Percentiles rank a stretch among this genome's conserved stretches.
These are phyloP conservation scores for Cheirogaleus major DNA, from an alignment of 2,797 vertebrate species.

Conservation along the genomic window DNA sequence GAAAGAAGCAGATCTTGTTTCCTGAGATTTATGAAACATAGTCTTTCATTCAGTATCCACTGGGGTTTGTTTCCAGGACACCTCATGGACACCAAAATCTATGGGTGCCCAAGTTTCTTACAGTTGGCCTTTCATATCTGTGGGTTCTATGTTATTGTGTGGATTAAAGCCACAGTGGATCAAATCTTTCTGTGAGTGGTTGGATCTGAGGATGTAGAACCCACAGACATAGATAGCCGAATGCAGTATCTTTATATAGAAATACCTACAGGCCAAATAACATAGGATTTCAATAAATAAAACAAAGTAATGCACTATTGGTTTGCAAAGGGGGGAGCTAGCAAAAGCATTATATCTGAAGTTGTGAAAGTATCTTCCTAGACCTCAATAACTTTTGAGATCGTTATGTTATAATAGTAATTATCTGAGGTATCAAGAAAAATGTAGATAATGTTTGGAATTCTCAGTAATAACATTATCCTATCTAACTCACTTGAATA, in stretches of 20 bases:
- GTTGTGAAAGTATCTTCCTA: neutral
- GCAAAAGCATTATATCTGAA: neutral
- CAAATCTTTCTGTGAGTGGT: neutral
- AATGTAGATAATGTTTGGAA: neutral
- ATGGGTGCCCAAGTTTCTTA: neutral
- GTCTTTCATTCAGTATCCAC: neutral
- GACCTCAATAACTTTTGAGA: neutral
- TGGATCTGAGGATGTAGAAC: neutral
- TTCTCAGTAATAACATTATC: neutral
- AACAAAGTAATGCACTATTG: neutral
- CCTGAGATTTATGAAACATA: neutral
- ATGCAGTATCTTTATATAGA: neutral
- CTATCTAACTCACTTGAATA: neutral
- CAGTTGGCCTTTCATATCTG: neutral
- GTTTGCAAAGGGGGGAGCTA: neutral
- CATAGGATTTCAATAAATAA: neutral
- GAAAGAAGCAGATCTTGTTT: neutral
- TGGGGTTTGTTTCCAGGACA: neutral
- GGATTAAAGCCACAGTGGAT: neutral
- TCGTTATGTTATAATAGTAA: neutral
- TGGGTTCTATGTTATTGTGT: neutral
- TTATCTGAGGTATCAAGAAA: neutral
- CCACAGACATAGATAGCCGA: neutral
- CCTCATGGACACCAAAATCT: neutral
- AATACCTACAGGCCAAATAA: neutral